These are phyloP conservation scores for Strigamia crassipes DNA, from an alignment of 2,888 invertebrate genomes.

Conservation along the genomic window DNA sequence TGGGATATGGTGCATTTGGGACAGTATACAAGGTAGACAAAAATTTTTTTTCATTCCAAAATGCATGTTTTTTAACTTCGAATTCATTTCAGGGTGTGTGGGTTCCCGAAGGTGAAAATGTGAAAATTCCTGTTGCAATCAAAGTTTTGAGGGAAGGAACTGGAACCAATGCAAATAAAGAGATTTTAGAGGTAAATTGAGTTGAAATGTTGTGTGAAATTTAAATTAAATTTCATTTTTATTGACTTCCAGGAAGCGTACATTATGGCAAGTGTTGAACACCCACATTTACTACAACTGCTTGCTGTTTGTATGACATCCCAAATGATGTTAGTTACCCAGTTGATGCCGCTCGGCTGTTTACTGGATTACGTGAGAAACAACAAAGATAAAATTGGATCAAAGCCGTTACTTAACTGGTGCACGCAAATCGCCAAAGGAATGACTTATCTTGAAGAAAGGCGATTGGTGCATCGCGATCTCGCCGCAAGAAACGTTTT, in stretches of 20 bases:
- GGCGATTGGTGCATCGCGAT: slow-evolving; percentile 92
- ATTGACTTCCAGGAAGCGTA: slow-evolving; percentile 72
- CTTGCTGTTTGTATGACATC: slow-evolving; percentile 96
- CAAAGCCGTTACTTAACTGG: slow-evolving; percentile 93
- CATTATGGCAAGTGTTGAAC: slow-evolving; percentile 97
- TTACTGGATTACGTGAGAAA: slow-evolving; percentile 91
- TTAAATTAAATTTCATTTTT: background rate
- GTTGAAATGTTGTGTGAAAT: too few species aligned
- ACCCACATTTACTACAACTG: slow-evolving; percentile 87
- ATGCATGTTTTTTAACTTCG: too few species aligned
- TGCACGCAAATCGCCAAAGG: slow-evolving; percentile 93
- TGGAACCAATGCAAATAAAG: slow-evolving; percentile 79
- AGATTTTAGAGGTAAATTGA: slow-evolving; percentile 73
- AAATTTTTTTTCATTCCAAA: background rate
- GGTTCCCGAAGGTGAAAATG: slow-evolving; percentile 90
- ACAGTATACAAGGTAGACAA: slow-evolving; percentile 78
- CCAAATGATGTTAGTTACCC: slow-evolving; percentile 97
- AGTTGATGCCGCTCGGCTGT: slow-evolving; percentile 95
- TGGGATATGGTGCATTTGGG: slow-evolving; percentile 74
- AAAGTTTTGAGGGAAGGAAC: slow-evolving; percentile 85
- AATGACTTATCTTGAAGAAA: slow-evolving; percentile 95
- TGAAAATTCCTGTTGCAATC: slow-evolving; percentile 96
- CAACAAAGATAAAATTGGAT: slow-evolving; percentile 90
- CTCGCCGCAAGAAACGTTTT: slow-evolving; percentile 96
- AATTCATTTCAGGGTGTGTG: slow-evolving; percentile 79